Conservation (phyloP, 2,113 vertebrate species). For the Stigmatopora argus region DNA sequence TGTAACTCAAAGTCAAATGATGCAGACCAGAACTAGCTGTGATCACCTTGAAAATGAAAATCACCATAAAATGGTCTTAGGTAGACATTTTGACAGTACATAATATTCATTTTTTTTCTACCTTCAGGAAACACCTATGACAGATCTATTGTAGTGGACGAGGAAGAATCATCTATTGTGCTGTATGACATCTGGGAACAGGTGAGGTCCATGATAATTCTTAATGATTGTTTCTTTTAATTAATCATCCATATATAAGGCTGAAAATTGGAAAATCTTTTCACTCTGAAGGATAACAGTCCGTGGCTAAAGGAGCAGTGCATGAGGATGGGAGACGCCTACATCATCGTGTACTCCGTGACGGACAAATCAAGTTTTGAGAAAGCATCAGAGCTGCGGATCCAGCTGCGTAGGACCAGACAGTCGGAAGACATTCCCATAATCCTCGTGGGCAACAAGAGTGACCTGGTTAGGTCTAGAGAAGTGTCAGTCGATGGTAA, state of each 20-base stretch:
- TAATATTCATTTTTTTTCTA: slow-evolving; percentile 14
- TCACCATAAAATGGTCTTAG: neutral
- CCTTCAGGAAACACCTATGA: slow-evolving; percentile 87
- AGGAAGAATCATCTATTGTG: slow-evolving; percentile 88
- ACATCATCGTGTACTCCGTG: slow-evolving; percentile 96
- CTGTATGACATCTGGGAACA: slow-evolving; percentile 98
- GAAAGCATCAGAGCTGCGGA: slow-evolving; percentile 93
- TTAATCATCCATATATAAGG: neutral
- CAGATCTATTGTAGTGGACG: slow-evolving; percentile 87
- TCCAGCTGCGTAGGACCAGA: slow-evolving; percentile 88
- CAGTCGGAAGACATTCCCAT: slow-evolving; percentile 96
- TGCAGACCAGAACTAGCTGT: slow-evolving; percentile 6
- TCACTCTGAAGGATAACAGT: slow-evolving; percentile 78
- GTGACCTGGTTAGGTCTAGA: slow-evolving; percentile 91
- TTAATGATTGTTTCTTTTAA: neutral
- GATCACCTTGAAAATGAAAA: slow-evolving; percentile 2
- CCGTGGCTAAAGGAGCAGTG: slow-evolving; percentile 93
- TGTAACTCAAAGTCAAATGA: slow-evolving; percentile 18
- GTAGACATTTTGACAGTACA: slow-evolving; percentile 11
- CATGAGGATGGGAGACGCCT: slow-evolving; percentile 97
- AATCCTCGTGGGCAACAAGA: slow-evolving; percentile 98
- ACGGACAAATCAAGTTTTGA: slow-evolving; percentile 97
- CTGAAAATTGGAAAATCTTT: slow-evolving; percentile 11
- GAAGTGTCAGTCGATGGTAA: slow-evolving; percentile 96
- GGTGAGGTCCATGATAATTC: slow-evolving; percentile 65